Conservation (phyloP, 1,140 invertebrate species). For the Drosophila setifemur region DNA sequence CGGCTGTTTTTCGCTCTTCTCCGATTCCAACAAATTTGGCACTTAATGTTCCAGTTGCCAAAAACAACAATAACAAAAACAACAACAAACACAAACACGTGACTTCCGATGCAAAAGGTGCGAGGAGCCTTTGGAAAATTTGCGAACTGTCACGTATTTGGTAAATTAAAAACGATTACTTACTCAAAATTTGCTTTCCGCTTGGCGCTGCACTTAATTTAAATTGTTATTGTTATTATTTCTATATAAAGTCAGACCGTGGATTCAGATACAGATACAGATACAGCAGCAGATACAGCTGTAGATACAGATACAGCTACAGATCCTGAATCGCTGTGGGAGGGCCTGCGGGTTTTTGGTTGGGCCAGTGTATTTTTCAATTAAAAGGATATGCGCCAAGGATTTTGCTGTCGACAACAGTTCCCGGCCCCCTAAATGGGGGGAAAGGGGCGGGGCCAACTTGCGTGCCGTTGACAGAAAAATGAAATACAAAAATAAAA, state of each 20-base stretch:
- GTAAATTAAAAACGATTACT: constrained; percentile 79
- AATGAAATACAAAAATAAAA: constrained; percentile 17
- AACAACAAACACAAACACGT: no score
- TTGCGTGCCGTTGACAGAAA: constrained; percentile 68
- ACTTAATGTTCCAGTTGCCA: constrained; percentile 21
- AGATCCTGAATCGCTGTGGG: neutral
- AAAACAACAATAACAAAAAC: neutral
- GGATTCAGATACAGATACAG: neutral
- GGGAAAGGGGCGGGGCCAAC: neutral
- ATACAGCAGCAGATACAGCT: neutral
- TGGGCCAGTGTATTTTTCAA: constrained; percentile 59
- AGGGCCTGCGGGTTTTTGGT: neutral
- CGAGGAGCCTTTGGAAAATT: constrained; percentile 14
- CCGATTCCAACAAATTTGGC: constrained; percentile 34
- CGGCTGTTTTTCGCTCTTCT: neutral
- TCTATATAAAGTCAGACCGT: constrained; percentile 65
- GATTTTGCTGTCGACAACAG: constrained; percentile 32
- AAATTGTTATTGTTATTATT: constrained; percentile 79
- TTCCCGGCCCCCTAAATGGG: neutral
- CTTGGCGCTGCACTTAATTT: constrained; percentile 70
- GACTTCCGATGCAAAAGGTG: neutral
- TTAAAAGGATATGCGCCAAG: constrained; percentile 72
- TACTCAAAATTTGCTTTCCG: constrained; percentile 53
- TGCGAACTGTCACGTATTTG: constrained; percentile 67
- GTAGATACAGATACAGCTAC: neutral